Percentiles rank a stretch among this genome's conserved stretches.
phyloP scores from a whole-genome alignment of 2,113 vertebrate genomes.

The Tapirus terrestris region DNA sequence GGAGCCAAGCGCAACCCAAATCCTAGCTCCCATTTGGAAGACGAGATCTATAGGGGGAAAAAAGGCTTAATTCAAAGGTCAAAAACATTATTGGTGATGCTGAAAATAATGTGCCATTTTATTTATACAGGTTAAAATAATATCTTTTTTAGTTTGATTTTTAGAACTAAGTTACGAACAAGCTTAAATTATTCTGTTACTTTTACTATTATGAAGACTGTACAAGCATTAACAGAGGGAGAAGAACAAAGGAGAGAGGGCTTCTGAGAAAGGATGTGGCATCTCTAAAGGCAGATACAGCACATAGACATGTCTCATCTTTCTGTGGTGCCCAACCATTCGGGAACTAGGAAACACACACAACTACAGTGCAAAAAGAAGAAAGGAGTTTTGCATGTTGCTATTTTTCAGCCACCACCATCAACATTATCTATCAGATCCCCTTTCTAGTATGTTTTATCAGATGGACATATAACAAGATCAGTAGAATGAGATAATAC shows the following conservation, averaged over 20 bases:
- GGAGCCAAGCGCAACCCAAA: neutral
- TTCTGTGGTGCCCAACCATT: neutral
- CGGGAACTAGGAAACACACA: neutral
- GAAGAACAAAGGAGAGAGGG: neutral
- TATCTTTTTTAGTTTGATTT: neutral
- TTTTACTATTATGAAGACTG: neutral
- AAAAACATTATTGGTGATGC: neutral
- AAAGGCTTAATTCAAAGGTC: neutral
- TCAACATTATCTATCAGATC: neutral
- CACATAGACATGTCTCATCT: neutral
- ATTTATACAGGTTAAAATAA: neutral
- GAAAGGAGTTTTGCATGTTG: neutral
- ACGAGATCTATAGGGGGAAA: neutral
- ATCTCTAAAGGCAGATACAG: neutral
- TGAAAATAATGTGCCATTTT: slow-evolving; percentile 16
- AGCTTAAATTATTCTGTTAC: neutral
- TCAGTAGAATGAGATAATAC: slow-evolving; percentile 31
- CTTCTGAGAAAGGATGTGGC: neutral
- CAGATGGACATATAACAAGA: neutral
- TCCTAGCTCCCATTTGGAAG: neutral
- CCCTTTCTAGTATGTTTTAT: slow-evolving; percentile 40
- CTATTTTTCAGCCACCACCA: neutral
- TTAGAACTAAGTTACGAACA: neutral
- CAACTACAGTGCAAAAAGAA: neutral
- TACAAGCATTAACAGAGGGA: neutral